Conservation (phyloP, 2,797 vertebrate species). For the Gouania willdenowi region DNA sequence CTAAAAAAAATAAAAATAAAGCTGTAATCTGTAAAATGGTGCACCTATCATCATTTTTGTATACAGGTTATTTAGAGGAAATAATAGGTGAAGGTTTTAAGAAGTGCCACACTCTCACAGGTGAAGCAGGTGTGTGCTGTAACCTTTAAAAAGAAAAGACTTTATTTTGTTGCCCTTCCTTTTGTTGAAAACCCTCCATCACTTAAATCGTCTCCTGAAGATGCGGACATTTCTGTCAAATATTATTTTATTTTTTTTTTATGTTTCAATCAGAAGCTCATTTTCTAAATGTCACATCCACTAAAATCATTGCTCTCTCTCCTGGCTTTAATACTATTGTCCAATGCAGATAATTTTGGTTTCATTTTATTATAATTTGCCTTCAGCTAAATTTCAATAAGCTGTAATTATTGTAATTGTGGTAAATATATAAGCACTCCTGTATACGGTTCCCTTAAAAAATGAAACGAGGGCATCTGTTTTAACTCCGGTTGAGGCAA, state of each 20-base stretch:
- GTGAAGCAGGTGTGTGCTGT: slow-evolving; percentile 30
- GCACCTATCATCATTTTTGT: no score
- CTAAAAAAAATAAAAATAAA: no score
- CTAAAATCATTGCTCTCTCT: slow-evolving; percentile 18
- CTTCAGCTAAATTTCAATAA: slow-evolving; percentile 56
- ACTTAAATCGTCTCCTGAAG: slow-evolving; percentile 5
- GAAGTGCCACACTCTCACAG: slow-evolving; percentile 10
- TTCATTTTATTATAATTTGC: slow-evolving; percentile 59
- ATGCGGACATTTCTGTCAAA: not conserved
- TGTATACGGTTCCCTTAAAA: slow-evolving; percentile 37
- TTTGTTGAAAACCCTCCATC: slow-evolving; percentile 8
- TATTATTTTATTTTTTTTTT: not conserved
- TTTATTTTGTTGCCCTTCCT: slow-evolving; percentile 5
- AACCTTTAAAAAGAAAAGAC: slow-evolving; percentile 4
- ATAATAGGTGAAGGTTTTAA: not conserved
- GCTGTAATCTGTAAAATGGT: no score
- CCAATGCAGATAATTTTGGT: slow-evolving; percentile 50
- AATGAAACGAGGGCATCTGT: slow-evolving; percentile 27
- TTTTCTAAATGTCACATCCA: slow-evolving; percentile 18
- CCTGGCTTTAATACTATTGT: slow-evolving; percentile 37
- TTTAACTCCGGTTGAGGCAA: no score
- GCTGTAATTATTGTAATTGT: slow-evolving; percentile 45
- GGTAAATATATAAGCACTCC: slow-evolving; percentile 32
- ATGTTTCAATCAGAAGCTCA: not conserved
- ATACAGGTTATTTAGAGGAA: not conserved